Base-by-base conservation (phyloP, 2,888 invertebrate genomes). In the Euzetes globulus region DNA sequence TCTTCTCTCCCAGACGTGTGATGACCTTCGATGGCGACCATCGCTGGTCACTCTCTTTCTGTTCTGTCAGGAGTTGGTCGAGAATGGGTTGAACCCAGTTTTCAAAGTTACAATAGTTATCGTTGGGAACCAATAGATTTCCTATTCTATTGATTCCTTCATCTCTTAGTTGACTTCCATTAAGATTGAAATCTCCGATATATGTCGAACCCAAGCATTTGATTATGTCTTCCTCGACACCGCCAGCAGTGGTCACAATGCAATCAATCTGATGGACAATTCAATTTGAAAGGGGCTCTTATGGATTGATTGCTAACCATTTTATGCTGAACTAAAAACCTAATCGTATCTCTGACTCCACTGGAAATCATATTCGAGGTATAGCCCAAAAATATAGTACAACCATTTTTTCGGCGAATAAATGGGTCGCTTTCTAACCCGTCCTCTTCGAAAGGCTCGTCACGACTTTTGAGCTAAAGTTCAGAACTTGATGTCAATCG, bases 341-440 rank as follows among this genome's bases (percentile, higher is more conserved):
- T 85, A 77, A 99, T 88, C 0, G 91, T 90, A 81, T 99, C 99
- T 77, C 99, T 85, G 76, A 98, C 84, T 2, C 99, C 99, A 73
- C 92, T 91, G 0, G 98, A 98, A 41, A 94, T 91, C 86, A 99
- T 89, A 83, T 99, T 99, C 0, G 98, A 98, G 0, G 99, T 99
- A 82, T 90, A 99, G 1, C 97, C 96, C 77, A 99, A 84, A 83
- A 99, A 99, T 81, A 99, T 91, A 1, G 98, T 97, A 81, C 98
- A 98, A 80, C 84, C 84, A 13, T 81, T 81, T 75, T 81, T 81
- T 45, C 81, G 78, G 33, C 79, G 75, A n/a, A 91, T 91, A 82
- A 91, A 91, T 47, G 88, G 87, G 81, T 95, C 94, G 72, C 90
- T 88, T 83, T 91, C 90, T 78, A 89, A 87, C 79, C 89, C 88